Evolutionary conservation across 2,797 vertebrate species (phyloP).

Genomic region (Zalophus californianus): DNA sequence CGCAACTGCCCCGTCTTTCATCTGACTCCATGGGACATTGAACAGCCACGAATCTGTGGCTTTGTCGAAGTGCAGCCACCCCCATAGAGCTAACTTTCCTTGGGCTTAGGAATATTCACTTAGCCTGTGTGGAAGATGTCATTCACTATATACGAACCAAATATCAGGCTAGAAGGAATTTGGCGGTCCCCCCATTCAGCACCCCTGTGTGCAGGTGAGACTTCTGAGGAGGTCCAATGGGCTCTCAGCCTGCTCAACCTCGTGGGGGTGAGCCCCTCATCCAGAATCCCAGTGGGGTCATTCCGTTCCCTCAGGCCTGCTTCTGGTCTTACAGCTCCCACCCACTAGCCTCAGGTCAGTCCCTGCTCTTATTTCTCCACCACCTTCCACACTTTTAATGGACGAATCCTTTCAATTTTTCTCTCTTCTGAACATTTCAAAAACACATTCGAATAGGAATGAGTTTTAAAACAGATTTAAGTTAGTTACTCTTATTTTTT

Average conservation of each 20-base stretch:
- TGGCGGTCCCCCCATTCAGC: not conserved
- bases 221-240: not conserved
- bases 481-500: not conserved
- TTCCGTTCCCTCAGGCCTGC: not conserved
- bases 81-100: not conserved
- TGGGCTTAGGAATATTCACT: not conserved
- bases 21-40: not conserved
- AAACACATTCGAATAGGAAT: not conserved
- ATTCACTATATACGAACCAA: not conserved
- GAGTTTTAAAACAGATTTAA: not conserved
- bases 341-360: not conserved
- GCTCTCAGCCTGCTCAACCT: not conserved
- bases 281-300: not conserved
- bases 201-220: not conserved
- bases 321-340: not conserved
- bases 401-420: not conserved
- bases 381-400: not conserved
- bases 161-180: not conserved
- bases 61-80: not conserved
- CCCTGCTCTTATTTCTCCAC: not conserved
- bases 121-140: not conserved
- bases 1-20: not conserved
- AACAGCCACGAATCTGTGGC: not conserved
- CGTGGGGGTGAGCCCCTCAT: not conserved
- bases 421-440: not conserved